Conservation (phyloP, 2,113 vertebrate species). For the Lontra canadensis region DNA sequence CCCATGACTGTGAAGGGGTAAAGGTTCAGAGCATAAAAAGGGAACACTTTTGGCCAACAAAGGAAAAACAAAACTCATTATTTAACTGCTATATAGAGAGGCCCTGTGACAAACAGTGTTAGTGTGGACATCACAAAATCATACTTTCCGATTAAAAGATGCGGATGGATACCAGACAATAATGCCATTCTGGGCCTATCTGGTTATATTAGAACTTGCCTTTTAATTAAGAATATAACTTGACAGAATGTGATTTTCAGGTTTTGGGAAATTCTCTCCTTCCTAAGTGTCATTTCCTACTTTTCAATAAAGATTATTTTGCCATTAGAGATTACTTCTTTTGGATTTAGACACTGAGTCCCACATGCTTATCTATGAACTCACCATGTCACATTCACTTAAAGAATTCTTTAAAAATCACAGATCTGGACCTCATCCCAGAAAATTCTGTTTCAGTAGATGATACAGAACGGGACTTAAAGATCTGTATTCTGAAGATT, state of each 20-base stretch:
- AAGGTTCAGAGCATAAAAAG: not conserved
- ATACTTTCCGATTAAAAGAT: not conserved
- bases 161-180: not conserved
- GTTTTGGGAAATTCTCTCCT: not conserved
- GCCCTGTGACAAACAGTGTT: not conserved
- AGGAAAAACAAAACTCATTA: not conserved
- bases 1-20: rapidly evolving
- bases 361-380: not conserved
- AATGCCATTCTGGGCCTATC: not conserved
- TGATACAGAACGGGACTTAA: not conserved
- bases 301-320: not conserved
- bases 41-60: not conserved
- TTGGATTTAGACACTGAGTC: not conserved
- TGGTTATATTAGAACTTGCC: not conserved
- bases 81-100: not conserved
- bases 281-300: not conserved
- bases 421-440: not conserved
- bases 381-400: not conserved
- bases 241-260: not conserved
- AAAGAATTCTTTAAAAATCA: not conserved
- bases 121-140: not conserved
- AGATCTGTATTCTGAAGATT: not conserved
- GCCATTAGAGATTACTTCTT: not conserved
- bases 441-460: conserved; percentile 18
- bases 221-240: not conserved